Base-by-base conservation (phyloP, 2,888 invertebrate genomes). In the Agrochola lychnidis region DNA sequence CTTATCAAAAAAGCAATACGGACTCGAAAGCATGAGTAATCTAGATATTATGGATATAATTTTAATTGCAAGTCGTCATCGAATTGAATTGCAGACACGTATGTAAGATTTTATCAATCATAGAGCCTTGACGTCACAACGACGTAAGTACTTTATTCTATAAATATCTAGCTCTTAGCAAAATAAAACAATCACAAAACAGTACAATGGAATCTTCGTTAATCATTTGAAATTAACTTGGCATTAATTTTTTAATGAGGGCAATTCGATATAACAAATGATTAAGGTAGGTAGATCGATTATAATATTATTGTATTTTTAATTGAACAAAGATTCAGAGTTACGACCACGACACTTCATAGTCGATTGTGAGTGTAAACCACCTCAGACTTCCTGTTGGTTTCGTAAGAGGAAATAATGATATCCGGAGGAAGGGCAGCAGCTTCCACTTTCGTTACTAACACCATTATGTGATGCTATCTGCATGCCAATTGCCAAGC, bases 371-470 rank as follows among this genome's bases (percentile, higher is more conserved):
- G 59, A 73, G 75, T 69, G 68, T 85, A 74, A 66, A 45, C 64
- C 78, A 74, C 56, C 57, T 70, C 42, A 74, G 56, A 72, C 71
- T 85, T 85, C 82, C 82, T 69, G 78, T 63, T 82, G 71, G 70
- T 85, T 78, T 82, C 78, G 74, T 61, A 82, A 85, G 73, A 85
- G 82, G 69, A 85, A 85, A 82, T 78, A 36, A 74, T 74, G 66
- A 63, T 72, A 83, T 85, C 83, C 86, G 78, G 69, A 82, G 82
- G 86, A 83, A 85, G 82, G 86, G 86, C 83, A 82, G 14, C 70
- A 71, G 85, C 83, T 74, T 74, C 83, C 66, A 85, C 82, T 83
- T 83, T 83, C 83, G 62, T 85, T 82, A 66, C 78, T 78, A 67
- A 78, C 69, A 83, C 82, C 76, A 78, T 64, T 71, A 69, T 70